phyloP scores from a whole-genome alignment of 2,113 vertebrate genomes.

The Ardeotis arabs region DNA sequence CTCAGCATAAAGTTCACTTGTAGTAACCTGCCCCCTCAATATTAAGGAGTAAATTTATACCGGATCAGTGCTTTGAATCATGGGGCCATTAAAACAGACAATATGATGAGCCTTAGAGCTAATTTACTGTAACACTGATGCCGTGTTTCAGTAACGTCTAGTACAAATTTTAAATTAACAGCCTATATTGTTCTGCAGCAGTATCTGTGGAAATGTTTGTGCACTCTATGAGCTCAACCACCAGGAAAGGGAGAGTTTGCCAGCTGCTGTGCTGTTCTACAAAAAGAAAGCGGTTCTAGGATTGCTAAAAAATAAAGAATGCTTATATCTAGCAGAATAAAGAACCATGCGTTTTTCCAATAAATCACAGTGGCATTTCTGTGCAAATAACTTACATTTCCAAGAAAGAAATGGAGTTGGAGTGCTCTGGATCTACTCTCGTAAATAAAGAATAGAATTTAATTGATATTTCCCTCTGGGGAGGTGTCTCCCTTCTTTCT shows the following conservation, averaged over 20 bases:
- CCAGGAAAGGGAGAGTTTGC: background rate
- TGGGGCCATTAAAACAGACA: background rate
- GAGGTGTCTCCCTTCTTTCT: background rate
- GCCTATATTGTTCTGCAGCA: background rate
- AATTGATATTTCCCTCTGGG: background rate
- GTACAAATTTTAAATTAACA: background rate
- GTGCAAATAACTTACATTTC: background rate
- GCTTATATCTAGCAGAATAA: background rate
- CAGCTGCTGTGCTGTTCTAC: background rate
- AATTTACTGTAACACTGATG: background rate
- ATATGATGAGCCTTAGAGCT: fast-evolving
- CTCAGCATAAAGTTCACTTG: background rate
- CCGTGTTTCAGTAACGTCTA: background rate
- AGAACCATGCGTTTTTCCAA: background rate
- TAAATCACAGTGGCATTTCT: background rate
- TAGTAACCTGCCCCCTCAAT: background rate
- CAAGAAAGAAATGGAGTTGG: background rate
- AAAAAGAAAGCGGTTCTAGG: background rate
- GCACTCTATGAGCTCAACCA: background rate
- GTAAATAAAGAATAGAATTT: background rate
- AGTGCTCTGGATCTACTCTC: background rate
- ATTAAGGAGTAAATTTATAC: background rate
- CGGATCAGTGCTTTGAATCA: background rate
- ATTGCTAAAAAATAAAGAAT: background rate
- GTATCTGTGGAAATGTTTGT: background rate